Base-by-base conservation (phyloP, 2,888 invertebrate genomes). In the Pachliopta kotzebuea region DNA sequence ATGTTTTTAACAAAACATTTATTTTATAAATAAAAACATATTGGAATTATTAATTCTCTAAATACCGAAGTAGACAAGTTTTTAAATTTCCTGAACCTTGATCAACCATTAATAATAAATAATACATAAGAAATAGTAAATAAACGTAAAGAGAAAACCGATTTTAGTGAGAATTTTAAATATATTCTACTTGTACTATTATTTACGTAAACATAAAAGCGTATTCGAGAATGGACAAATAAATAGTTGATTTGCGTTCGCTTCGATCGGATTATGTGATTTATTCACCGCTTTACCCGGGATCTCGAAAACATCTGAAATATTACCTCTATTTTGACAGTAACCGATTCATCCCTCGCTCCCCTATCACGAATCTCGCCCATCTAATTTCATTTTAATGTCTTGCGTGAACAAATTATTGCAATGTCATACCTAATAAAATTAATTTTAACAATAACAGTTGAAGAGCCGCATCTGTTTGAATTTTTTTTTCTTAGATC, bases 361-460 rank as follows among this genome's bases (percentile, higher is more conserved):
- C 67, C 68, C 63, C 63, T 68, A 69, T 75, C 75, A 73, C 67
- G 68, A 81, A 84, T 85, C 83, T 81, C 83, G 73, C 81, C 78
- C 74, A 74, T 81, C 84, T 86, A 86, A 88, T 86, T 87, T 86
- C 77, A 85, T 87, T 88, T 86, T 86, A 87, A 86, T 89, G 83
- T 88, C 81, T 85, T 85, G 82, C 85, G 86, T 88, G 87, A 88
- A 86, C 86, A 83, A 85, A 90, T 90, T 90, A 90, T 81, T 86
- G 89, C 88, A 80, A 74, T 86, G 86, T 90, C 88, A 88, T 88
- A 85, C 78, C 61, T 72, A 77, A 83, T 83, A 80, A 84, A 85
- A 87, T 84, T 83, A 79, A 82, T 84, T 80, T 77, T 18, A 62
- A 79, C 73, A 84, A 73, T 83, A 84, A 84, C 85, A 81, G 80